A percentile compares a stretch with the other conserved stretches of the same genome.
Conservation (phyloP, 2,888 invertebrate species). For the Chironomus tentans region DNA sequence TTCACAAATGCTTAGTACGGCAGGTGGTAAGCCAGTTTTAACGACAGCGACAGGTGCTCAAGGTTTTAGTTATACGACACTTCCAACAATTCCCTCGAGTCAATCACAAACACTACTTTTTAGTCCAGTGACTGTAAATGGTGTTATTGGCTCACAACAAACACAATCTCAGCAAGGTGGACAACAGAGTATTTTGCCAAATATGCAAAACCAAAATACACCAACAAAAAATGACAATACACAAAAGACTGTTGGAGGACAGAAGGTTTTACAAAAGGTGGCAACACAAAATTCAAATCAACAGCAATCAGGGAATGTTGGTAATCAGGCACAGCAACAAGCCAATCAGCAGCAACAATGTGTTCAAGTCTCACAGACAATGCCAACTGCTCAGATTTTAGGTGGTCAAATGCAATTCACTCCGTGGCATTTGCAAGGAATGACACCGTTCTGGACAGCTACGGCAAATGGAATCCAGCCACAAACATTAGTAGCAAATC, state of each 20-base stretch:
- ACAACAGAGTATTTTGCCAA: slow-evolving; percentile 37
- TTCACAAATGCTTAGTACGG: slow-evolving; percentile 68
- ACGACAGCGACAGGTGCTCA: slow-evolving; percentile 37
- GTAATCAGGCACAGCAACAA: slow-evolving; percentile 40
- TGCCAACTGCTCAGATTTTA: slow-evolving; percentile 64
- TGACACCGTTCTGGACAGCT: slow-evolving; percentile 65
- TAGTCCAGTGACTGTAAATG: slow-evolving; percentile 46
- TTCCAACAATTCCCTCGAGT: slow-evolving; percentile 66
- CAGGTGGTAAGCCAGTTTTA: slow-evolving; percentile 62
- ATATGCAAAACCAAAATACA: slow-evolving; percentile 33
- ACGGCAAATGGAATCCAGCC: slow-evolving; percentile 60
- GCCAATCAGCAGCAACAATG: slow-evolving; percentile 55
- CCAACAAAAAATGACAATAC: slow-evolving; percentile 32
- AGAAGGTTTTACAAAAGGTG: slow-evolving; percentile 50
- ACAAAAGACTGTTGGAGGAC: slow-evolving; percentile 38
- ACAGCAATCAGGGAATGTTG: slow-evolving; percentile 36
- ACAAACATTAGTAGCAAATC: slow-evolving; percentile 62
- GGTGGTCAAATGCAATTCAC: slow-evolving; percentile 67
- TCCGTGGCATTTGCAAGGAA: slow-evolving; percentile 66
- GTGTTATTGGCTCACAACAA: slow-evolving; percentile 34
- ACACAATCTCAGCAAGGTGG: slow-evolving; percentile 43
- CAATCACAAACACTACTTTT: slow-evolving; percentile 72
- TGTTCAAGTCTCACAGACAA: slow-evolving; percentile 62
- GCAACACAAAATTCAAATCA: slow-evolving; percentile 38
- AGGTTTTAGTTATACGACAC: slow-evolving; percentile 55